These are phyloP conservation scores for Paradisaea rubra DNA, from an alignment of 2,113 vertebrate species.

Conservation along the genomic window DNA sequence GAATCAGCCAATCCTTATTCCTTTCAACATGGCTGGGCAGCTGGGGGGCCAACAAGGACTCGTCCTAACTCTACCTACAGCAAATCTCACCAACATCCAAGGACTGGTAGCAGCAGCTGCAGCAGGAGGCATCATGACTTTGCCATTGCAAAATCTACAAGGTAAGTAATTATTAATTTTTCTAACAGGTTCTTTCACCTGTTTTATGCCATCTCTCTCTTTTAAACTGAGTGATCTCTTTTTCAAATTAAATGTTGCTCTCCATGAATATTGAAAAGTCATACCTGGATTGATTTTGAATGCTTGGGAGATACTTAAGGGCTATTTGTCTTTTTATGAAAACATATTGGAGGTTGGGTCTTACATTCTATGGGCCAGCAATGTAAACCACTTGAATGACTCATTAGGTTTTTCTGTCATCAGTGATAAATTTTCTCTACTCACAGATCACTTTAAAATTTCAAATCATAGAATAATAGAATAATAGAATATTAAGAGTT, in stretches of 20 bases:
- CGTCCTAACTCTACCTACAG: slow-evolving; percentile 93
- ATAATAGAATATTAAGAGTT: background rate
- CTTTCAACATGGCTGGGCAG: slow-evolving; percentile 95
- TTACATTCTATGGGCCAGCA: background rate
- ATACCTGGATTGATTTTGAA: background rate
- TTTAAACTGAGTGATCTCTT: background rate
- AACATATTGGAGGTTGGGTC: background rate
- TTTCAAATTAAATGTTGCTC: background rate
- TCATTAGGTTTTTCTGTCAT: background rate
- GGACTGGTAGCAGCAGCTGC: slow-evolving; percentile 96
- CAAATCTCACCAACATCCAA: slow-evolving; percentile 92
- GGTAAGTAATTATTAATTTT: slow-evolving; percentile 68
- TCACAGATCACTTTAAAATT: background rate
- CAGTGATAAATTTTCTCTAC: background rate
- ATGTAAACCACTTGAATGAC: background rate
- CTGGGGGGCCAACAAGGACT: slow-evolving; percentile 95
- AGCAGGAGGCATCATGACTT: slow-evolving; percentile 96
- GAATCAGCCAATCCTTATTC: slow-evolving; percentile 97
- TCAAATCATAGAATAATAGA: background rate
- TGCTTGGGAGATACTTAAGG: background rate
- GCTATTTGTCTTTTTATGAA: background rate
- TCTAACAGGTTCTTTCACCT: background rate
- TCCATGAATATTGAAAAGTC: background rate
- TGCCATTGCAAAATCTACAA: slow-evolving; percentile 99
- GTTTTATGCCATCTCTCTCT: background rate